phyloP scores from a whole-genome alignment of 1,140 invertebrate genomes.

The Paraescarpia echinospica region DNA sequence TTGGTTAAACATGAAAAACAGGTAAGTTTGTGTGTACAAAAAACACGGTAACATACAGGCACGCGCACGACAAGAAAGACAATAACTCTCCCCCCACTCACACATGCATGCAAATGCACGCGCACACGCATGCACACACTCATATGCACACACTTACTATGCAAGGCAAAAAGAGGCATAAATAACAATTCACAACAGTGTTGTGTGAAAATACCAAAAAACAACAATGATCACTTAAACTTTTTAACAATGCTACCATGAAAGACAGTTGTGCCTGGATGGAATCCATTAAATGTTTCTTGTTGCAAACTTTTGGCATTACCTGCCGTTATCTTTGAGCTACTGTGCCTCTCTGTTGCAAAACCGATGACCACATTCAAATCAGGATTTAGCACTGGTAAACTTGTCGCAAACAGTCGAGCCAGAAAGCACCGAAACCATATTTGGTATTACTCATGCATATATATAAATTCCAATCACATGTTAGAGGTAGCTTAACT shows the following conservation, averaged over 20 bases:
- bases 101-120: not conserved
- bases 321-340: not conserved
- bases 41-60: not conserved
- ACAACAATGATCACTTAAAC: not conserved
- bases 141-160: not conserved
- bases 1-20: not conserved
- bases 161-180: not conserved
- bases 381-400: not conserved
- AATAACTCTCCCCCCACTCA: not conserved
- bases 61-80: not conserved
- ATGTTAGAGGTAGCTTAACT: not conserved
- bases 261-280: not conserved
- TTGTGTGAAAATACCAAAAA: not conserved
- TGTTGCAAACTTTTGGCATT: not conserved
- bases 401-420: not conserved
- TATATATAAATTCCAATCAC: not conserved
- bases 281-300: not conserved
- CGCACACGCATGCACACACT: not conserved
- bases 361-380: not conserved
- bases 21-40: not conserved
- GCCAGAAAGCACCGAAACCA: not conserved
- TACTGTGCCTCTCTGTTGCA: not conserved
- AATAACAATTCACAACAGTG: constrained; percentile 4
- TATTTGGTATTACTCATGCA: not conserved
- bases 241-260: not conserved